phyloP scores from a whole-genome alignment of 2,888 invertebrate species.

The Heliconius aoede region DNA sequence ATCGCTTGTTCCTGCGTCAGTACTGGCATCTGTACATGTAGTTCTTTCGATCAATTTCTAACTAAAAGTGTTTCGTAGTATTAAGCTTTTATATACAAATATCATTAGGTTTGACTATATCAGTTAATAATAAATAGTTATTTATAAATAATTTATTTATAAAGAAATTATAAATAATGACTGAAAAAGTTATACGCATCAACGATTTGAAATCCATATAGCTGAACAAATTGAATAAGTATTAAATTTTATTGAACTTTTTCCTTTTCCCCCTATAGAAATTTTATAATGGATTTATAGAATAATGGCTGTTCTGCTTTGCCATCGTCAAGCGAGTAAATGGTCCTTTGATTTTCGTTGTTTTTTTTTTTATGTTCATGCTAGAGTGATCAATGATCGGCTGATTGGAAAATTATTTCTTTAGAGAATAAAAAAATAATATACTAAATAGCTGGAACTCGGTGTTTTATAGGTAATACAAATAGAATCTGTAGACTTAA shows the following conservation, averaged over 20 bases:
- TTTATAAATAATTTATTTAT: background rate
- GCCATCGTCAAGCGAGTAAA: conserved; percentile 42
- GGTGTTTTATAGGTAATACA: background rate
- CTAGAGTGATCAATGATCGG: conserved; percentile 35
- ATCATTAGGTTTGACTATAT: no score
- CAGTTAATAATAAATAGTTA: background rate
- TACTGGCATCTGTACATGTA: no score
- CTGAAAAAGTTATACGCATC: background rate
- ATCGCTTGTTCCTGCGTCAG: no score
- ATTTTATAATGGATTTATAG: conserved; percentile 21
- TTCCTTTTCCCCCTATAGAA: conserved; percentile 9
- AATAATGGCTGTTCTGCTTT: conserved; percentile 20
- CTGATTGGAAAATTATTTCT: conserved; percentile 37
- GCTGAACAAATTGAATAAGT: background rate
- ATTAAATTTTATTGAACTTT: conserved; percentile 15
- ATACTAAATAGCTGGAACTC: background rate
- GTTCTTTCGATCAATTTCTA: no score
- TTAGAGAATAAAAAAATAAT: background rate
- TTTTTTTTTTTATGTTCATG: conserved; percentile 41
- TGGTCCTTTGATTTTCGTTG: conserved; percentile 42
- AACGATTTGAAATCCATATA: background rate
- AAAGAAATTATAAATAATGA: no score
- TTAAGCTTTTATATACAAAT: no score
- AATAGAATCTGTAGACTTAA: background rate
- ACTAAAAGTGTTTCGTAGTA: no score